Evolutionary conservation across 2,888 invertebrate genomes (phyloP).

Genomic region (Polyploca ridens): DNA sequence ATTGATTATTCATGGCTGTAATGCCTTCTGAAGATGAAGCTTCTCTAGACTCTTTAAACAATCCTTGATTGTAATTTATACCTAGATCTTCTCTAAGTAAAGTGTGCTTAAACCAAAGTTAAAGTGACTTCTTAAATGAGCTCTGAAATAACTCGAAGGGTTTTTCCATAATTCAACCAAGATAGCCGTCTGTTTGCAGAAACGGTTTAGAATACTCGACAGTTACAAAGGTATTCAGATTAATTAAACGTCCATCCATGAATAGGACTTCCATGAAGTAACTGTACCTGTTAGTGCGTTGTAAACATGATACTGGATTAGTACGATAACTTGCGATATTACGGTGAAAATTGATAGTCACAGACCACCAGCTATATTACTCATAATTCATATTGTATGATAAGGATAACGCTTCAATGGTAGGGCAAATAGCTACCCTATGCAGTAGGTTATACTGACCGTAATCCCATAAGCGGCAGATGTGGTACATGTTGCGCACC

Average conservation of each 20-base stretch:
- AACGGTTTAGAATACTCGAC: not conserved
- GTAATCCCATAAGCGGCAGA: conserved; percentile 83
- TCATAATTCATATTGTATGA: not conserved
- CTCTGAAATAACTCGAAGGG: not conserved
- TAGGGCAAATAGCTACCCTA: not conserved
- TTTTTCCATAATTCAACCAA: not conserved
- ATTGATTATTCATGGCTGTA: not conserved
- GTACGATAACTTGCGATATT: conserved; percentile 16
- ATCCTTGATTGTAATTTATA: not conserved
- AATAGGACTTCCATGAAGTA: conserved; percentile 4
- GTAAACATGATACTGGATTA: conserved; percentile 6
- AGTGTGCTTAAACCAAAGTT: not conserved
- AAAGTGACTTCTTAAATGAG: not conserved
- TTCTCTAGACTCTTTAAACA: not conserved
- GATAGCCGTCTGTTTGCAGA: not conserved
- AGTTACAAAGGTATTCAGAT: conserved; percentile 6
- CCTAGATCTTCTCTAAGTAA: not conserved
- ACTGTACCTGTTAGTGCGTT: not conserved
- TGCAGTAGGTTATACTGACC: conserved; percentile 56
- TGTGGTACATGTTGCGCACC: conserved; percentile 86
- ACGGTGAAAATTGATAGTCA: conserved; percentile 19
- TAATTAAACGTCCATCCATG: not conserved
- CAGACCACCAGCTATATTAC: conserved; percentile 11
- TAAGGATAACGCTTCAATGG: not conserved
- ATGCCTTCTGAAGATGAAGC: not conserved